Evolutionary conservation across 2,797 vertebrate species (phyloP).

Genomic region (Buphagus erythrorhynchus): DNA sequence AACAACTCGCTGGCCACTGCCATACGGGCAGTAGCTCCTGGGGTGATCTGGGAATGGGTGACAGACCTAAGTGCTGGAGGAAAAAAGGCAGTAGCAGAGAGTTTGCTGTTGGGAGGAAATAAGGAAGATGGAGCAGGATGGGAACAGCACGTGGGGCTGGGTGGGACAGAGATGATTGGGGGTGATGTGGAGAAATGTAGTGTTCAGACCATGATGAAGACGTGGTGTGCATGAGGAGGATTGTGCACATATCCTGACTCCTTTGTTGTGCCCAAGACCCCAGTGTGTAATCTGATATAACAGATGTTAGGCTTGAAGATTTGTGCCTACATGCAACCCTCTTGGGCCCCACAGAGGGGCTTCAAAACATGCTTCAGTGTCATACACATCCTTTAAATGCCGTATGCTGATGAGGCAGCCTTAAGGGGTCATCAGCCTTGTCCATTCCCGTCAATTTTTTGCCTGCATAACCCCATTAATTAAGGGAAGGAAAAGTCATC

Average conservation of each 20-base stretch:
- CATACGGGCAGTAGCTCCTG: background rate
- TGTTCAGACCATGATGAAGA: background rate
- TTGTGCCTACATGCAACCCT: background rate
- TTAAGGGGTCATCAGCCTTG: constrained; percentile 12
- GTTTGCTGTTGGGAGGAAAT: background rate
- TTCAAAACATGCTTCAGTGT: constrained; percentile 32
- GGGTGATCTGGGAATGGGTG: fast-evolving
- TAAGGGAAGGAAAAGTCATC: constrained; percentile 15
- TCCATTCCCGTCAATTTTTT: background rate
- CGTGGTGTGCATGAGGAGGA: background rate
- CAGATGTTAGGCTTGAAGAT: background rate
- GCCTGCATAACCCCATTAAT: background rate
- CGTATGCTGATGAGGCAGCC: background rate
- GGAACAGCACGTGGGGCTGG: fast-evolving
- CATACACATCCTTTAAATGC: background rate
- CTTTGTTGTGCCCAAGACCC: background rate
- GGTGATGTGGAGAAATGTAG: fast-evolving
- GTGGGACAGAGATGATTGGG: background rate
- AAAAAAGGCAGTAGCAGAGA: background rate
- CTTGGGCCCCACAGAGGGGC: background rate
- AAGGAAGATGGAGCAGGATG: background rate
- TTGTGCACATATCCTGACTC: background rate
- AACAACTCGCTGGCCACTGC: background rate
- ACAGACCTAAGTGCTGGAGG: background rate
- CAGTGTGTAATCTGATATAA: background rate